Base-by-base conservation (phyloP, 1,140 invertebrate genomes). In the Drosophila littoralis region DNA sequence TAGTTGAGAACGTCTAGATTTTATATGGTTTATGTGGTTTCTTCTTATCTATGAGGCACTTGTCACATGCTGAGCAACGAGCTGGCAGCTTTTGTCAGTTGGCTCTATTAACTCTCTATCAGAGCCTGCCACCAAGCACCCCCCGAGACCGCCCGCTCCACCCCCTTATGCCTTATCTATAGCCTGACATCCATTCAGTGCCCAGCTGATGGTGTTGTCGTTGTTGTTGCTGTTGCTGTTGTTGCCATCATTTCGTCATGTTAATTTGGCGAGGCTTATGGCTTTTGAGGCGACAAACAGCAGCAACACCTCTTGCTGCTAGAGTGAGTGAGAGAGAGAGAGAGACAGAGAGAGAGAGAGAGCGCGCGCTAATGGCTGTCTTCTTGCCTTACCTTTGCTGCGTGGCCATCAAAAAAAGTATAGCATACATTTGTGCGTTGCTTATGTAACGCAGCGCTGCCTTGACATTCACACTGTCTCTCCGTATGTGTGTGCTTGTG, bases 401-500 rank as follows among this genome's bases (percentile, higher is more conserved):
- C 42, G 67, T 81, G 82, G 83, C 76, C 83, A 88, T 86, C 82
- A 79, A 88, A 58, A 22, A 32, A 13, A 33, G 13, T 7, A 35
- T 86, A 88, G 82, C 82, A 86, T 88, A 86, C 82, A 86, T 81
- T 86, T 86, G 85, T 86, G 82, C 82, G 83, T 83, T 58, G 82
- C 83, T 86, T 86, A 86, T 88, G 79, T 86, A 86, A 86, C 86
- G 79, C 77, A 71, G 38, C 63, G 84, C 81, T 85, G 81, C 82
- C 82, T 86, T 86, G 82, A 86, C 82, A 88, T 86, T 88, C 79
- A 79, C 17, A 48, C 43, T 70, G 58, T 58, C 38, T 33, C 33
- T 46, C 10, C 22, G 22, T 22, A 22, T 3, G 2, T 42, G 54
- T n/a, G 10, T 13, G 40, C 13, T n/a, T 46, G 45, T 60, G 48